Conservation (phyloP, 2,797 vertebrate genomes). For the Acropternis orthonyx region DNA sequence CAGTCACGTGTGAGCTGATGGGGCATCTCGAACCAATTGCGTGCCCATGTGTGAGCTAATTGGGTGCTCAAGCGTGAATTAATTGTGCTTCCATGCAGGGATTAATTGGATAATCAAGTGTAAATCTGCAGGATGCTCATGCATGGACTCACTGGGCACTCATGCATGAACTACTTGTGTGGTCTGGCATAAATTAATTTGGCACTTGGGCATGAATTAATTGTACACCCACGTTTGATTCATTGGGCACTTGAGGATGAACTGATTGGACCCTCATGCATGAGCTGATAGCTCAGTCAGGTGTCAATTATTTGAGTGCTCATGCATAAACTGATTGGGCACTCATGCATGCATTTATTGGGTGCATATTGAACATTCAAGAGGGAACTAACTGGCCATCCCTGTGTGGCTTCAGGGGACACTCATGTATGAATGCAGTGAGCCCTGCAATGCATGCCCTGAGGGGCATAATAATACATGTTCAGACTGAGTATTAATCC, state of each 20-base stretch:
- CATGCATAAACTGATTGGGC: neutral
- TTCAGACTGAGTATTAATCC: neutral
- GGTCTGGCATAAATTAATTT: neutral
- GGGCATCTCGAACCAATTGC: neutral
- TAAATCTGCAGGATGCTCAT: neutral
- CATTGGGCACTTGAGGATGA: neutral
- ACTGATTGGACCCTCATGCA: neutral
- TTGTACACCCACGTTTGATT: neutral
- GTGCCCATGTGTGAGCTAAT: neutral
- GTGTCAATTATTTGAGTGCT: neutral
- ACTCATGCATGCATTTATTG: neutral
- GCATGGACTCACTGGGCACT: neutral
- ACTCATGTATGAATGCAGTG: neutral
- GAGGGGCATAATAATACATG: neutral
- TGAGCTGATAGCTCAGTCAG: accelerated
- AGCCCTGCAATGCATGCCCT: neutral
- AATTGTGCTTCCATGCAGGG: constrained; percentile 9
- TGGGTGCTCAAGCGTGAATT: neutral
- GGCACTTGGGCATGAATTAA: neutral
- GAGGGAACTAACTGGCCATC: neutral
- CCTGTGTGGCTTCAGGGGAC: neutral
- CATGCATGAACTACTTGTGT: neutral
- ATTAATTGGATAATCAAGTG: neutral
- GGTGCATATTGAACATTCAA: neutral
- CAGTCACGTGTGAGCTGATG: neutral